Evolutionary conservation across 2,113 vertebrate genomes (phyloP).

Genomic region (Cheirogaleus medius): DNA sequence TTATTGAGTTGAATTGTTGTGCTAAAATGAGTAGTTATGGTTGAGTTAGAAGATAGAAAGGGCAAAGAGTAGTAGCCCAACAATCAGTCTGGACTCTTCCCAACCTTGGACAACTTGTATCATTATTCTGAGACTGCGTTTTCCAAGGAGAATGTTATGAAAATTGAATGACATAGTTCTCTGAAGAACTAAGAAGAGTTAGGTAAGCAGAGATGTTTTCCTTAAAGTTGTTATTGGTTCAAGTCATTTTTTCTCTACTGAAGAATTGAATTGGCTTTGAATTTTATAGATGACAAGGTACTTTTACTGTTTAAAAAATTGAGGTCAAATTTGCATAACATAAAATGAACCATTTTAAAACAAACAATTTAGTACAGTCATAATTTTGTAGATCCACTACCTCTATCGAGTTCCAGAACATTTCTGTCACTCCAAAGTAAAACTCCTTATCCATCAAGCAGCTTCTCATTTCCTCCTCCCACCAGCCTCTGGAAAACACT

Average conservation of each 20-base stretch:
- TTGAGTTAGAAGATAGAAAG: background rate
- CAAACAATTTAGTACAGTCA: background rate
- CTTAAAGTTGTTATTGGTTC: background rate
- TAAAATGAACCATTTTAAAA: background rate
- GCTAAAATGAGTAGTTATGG: background rate
- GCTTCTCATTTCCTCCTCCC: background rate
- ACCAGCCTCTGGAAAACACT: too few relatives aligned
- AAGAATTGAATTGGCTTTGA: background rate
- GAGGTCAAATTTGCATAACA: background rate
- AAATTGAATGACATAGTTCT: background rate
- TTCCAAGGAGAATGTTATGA: background rate
- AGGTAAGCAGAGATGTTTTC: background rate
- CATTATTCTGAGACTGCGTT: background rate
- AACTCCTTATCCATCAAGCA: background rate
- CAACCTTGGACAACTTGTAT: background rate
- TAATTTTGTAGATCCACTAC: background rate
- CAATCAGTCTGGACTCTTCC: background rate
- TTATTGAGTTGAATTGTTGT: background rate
- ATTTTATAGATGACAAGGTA: background rate
- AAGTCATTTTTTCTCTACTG: background rate
- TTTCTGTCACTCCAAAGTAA: background rate
- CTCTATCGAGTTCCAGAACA: background rate
- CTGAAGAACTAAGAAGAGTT: background rate
- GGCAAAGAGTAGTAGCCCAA: background rate
- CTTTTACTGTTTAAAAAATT: background rate